Evolutionary conservation across 2,888 invertebrate genomes (phyloP), one percentile per base, ranked within the genome.

Genomic region (Drosophila hamatofila): DNA sequence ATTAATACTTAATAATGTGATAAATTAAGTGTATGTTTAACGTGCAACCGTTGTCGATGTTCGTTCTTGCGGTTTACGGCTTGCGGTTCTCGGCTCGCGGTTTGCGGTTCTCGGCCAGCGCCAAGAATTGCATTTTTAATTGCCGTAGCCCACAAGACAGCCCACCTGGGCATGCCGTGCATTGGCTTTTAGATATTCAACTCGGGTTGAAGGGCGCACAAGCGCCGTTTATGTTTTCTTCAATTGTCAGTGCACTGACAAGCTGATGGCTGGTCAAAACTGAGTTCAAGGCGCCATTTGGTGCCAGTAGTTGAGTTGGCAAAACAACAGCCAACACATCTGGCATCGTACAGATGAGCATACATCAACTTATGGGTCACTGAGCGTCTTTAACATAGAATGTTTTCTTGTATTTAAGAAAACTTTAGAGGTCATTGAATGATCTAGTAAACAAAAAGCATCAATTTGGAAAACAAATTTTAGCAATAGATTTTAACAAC

Each of bases 181-280:
- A 78, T 80, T 78, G 81, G 69, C 82, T 62, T 77, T 71, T 67
- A 51, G 52, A 59, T 48, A 55, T 58, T 66, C 42, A 39, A 14
- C 65, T 56, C 46, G 81, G 80, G 83, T 84, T 84, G 88, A 84
- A 84, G 83, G 83, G 76, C 80, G 70, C 51, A 23, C 59, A 61
- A 65, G 54, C 63, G 61, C 25, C 68, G 48, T 37, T 51, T 58
- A 52, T 73, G 61, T 64, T 72, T 72, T 82, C 78, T 57, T 74
- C 77, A 71, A 69, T 80, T 83, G 81, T 81, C 79, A 71, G 65
- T 56, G 57, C 49, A 75, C 57, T 81, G 72, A 78, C 78, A 72
- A 61, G 63, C 75, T 78, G 69, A 72, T 67, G 86, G 83, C 83
- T 73, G 76, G 83, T 78, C 81, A 67, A 68, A 70, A 64, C 68